Conservation (phyloP, 2,888 invertebrate genomes). For the Acanthosepion lycidas region DNA sequence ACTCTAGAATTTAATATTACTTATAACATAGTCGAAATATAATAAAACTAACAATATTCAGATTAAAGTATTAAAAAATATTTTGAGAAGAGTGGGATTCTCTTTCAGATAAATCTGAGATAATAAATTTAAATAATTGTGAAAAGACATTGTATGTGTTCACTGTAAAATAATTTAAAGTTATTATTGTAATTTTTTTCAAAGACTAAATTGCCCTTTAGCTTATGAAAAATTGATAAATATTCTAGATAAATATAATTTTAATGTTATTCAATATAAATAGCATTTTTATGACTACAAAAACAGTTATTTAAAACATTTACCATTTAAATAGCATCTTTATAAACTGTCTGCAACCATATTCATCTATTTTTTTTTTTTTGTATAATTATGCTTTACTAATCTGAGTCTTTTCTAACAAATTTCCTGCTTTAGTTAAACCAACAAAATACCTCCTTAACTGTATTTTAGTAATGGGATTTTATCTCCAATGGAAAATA, state of each 20-base stretch:
- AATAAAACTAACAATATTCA: neutral
- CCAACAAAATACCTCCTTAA: neutral
- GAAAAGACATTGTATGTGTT: neutral
- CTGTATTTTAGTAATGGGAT: too few species aligned
- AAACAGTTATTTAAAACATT: too few species aligned
- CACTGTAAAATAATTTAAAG: neutral
- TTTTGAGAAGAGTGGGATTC: neutral
- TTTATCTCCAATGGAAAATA: neutral
- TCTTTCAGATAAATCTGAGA: neutral
- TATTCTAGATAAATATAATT: neutral
- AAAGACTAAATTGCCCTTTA: neutral
- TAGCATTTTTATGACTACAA: neutral
- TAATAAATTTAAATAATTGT: neutral
- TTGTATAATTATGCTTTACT: too few species aligned
- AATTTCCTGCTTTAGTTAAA: neutral
- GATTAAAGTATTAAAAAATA: neutral
- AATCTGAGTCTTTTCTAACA: neutral
- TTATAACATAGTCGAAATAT: too few species aligned
- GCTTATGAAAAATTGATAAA: neutral
- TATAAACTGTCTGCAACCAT: too few species aligned
- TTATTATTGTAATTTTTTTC: neutral
- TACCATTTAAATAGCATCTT: too few species aligned
- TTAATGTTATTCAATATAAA: neutral
- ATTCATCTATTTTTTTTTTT: too few species aligned
- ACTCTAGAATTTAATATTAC: too few species aligned